These are phyloP conservation scores for Candidula unifasciata DNA, from an alignment of 2,888 invertebrate genomes.

Conservation along the genomic window DNA sequence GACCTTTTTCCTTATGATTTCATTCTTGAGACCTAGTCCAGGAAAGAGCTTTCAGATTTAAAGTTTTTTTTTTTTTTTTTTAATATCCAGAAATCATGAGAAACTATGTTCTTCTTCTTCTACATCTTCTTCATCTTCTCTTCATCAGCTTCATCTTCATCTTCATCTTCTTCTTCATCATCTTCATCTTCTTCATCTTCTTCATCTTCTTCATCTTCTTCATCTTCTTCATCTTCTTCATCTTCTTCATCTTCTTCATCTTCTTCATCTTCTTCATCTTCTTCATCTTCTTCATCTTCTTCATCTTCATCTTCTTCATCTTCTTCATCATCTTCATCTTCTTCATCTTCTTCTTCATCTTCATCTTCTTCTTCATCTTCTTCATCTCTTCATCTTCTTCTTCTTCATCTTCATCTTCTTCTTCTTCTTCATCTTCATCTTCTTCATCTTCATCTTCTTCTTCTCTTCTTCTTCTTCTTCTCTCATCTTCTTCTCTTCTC, in stretches of 20 bases:
- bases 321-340: constrained; percentile 25
- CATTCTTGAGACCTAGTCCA: too few species aligned
- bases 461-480: constrained; percentile 25
- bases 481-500: background rate
- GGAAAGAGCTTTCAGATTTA: too few species aligned
- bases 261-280: constrained; percentile 33
- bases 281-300: constrained; percentile 27
- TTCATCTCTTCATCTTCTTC: constrained; percentile 3
- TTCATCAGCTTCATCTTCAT: constrained; percentile 12
- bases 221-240: constrained; percentile 31
- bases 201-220: constrained; percentile 31
- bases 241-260: constrained; percentile 25
- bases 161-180: constrained; percentile 31
- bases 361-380: constrained; percentile 1
- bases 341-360: constrained; percentile 28
- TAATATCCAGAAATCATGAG: too few species aligned
- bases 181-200: constrained; percentile 33
- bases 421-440: background rate
- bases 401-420: constrained; percentile 1
- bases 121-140: background rate
- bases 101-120: background rate
- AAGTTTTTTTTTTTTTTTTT: too few species aligned
- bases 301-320: constrained; percentile 31
- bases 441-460: constrained; percentile 17
- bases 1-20: too few species aligned